A percentile compares a stretch with the other conserved stretches of the same genome.
Evolutionary conservation across 2,888 invertebrate species (phyloP).

Genomic region (Thysanoteuthis rhombus): DNA sequence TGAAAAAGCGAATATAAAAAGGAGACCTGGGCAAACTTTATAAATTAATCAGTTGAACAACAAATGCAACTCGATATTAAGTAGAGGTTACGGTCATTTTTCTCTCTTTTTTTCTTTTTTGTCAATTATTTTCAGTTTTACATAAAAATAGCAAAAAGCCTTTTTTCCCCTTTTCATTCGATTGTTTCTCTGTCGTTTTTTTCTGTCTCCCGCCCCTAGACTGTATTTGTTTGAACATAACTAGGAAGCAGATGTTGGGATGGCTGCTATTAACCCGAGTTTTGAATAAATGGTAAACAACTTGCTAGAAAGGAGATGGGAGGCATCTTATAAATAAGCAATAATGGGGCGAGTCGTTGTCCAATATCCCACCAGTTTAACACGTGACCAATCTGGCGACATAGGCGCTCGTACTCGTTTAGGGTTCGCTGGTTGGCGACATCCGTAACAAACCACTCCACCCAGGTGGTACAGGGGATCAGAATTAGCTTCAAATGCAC

Average conservation of each 20-base stretch:
- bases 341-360: neutral
- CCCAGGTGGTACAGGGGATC: neutral
- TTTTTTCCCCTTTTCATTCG: neutral
- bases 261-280: neutral
- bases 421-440: neutral
- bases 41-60: neutral
- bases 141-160: conserved; percentile 21
- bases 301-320: conserved; percentile 22
- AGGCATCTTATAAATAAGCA: neutral
- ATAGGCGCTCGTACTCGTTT: neutral
- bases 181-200: neutral
- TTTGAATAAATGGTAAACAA: conserved; percentile 30
- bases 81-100: neutral
- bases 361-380: neutral
- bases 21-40: neutral
- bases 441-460: conserved; percentile 16
- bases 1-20: neutral
- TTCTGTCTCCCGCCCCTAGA: neutral
- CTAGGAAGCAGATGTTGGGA: neutral
- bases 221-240: neutral
- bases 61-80: neutral
- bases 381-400: neutral
- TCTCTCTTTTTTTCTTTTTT: neutral
- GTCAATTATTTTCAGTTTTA: conserved; percentile 22
- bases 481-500: conserved; percentile 16